These are phyloP conservation scores for Lamprotornis superbus DNA, from an alignment of 2,113 vertebrate genomes.

Conservation along the genomic window DNA sequence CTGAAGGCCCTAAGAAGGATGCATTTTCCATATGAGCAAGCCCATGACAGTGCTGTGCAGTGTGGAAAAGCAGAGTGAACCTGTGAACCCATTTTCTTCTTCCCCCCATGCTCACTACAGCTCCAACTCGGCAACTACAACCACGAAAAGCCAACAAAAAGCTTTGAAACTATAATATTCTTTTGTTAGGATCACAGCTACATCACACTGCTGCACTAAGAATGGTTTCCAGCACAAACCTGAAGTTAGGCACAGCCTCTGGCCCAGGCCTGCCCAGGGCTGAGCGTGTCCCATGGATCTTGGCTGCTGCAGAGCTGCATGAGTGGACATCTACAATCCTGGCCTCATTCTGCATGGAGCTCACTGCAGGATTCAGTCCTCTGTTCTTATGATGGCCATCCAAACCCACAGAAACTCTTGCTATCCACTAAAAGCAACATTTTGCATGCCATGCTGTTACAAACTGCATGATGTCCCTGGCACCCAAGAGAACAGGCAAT, in stretches of 20 bases:
- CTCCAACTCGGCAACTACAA: background rate
- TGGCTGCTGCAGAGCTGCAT: background rate
- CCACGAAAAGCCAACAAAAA: background rate
- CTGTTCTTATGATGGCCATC: background rate
- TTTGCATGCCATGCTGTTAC: background rate
- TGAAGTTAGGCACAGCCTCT: background rate
- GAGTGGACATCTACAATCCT: background rate
- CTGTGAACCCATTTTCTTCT: accelerated
- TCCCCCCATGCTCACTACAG: background rate
- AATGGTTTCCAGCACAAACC: background rate
- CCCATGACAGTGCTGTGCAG: background rate
- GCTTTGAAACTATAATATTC: accelerated
- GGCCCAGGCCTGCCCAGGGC: background rate
- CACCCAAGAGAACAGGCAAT: background rate
- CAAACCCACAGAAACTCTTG: background rate
- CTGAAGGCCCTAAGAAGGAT: background rate
- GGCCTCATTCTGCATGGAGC: accelerated
- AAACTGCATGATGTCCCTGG: too few species aligned
- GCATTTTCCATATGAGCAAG: background rate
- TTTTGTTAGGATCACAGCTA: background rate
- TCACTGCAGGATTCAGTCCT: background rate
- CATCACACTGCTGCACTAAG: background rate
- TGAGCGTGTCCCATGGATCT: background rate
- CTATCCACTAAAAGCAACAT: background rate
- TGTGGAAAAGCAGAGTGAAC: background rate